A percentile compares a stretch with the other conserved stretches of the same genome.
These are phyloP conservation scores for Meteorus colon DNA, from an alignment of 2,888 invertebrate genomes.

Conservation along the genomic window DNA sequence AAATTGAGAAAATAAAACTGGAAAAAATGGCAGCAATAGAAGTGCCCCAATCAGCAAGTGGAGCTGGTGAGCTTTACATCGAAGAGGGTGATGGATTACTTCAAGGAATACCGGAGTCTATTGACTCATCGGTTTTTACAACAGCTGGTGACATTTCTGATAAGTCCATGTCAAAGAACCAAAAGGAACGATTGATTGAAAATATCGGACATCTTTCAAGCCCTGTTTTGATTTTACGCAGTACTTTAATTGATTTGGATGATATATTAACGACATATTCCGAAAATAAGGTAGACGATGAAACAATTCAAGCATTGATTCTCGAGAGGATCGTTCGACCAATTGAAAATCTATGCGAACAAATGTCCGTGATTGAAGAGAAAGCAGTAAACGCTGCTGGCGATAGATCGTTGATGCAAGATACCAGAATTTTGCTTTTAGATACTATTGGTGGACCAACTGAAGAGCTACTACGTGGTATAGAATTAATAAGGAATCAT, in stretches of 20 bases:
- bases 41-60: slow-evolving; percentile 13
- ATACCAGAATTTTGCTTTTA: slow-evolving; percentile 63
- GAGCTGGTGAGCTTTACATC: slow-evolving; percentile 32
- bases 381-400: slow-evolving; percentile 64
- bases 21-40: slow-evolving; percentile 42
- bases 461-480: slow-evolving; percentile 67
- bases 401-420: slow-evolving; percentile 62
- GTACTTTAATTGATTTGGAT: slow-evolving; percentile 59
- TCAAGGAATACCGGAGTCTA: slow-evolving; percentile 41
- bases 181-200: slow-evolving; percentile 60
- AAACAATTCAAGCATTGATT: slow-evolving; percentile 56
- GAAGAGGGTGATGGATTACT: slow-evolving; percentile 41
- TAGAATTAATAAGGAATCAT: slow-evolving; percentile 64
- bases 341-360: slow-evolving; percentile 64
- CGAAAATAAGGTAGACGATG: slow-evolving; percentile 50
- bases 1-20: slow-evolving; percentile 43
- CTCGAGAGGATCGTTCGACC: slow-evolving; percentile 62
- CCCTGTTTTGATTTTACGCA: slow-evolving; percentile 60
- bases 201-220: slow-evolving; percentile 57
- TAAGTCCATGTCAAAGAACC: slow-evolving; percentile 54
- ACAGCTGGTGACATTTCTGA: slow-evolving; percentile 53
- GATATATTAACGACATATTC: slow-evolving; percentile 48
- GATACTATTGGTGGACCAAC: slow-evolving; percentile 68
- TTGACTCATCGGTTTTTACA: slow-evolving; percentile 36
- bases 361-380: slow-evolving; percentile 62